Base-by-base conservation (phyloP, 2,888 invertebrate genomes). In the Pandemis corylana region DNA sequence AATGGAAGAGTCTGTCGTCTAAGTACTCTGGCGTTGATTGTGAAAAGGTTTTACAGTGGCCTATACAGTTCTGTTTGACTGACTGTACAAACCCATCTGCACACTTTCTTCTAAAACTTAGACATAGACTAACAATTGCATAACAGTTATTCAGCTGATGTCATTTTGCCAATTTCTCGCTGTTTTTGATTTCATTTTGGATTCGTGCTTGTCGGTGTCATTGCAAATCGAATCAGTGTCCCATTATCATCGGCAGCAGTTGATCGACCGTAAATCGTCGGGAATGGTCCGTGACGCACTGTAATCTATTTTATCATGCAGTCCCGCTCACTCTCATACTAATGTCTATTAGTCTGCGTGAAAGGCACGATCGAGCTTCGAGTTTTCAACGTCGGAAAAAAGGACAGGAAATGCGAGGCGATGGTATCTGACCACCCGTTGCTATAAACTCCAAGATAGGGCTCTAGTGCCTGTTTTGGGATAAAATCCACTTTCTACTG, bases 201-300 rank as follows among this genome's bases (percentile, higher is more conserved):
- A 69, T n/a, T 56, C 44, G 69, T 69, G 69, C n/a, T 3, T 15
- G 42, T n/a, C 56, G 10, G 28, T 20, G 20, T 61, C 53, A 5
- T 66, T 56, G 59, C 41, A 67, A 59, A 63, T 64, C 64, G 64
- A 72, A 77, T 76, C 72, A 71, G 61, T 56, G 77, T 46, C 69
- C 73, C 69, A 77, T 77, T 76, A 78, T 71, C 68, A 56, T 41
- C 70, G 75, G 71, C 63, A 61, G 71, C 76, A 77, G 77, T 78
- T 78, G 77, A 68, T 68, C 71, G 78, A 80, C 78, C 81, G 78
- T 80, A 64, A 82, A 84, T 81, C 78, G 67, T 61, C 69, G 76
- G 76, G 83, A 81, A 80, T 81, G 81, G 77, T 69, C 73, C 78
- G 78, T 78, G 79, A 79, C 78, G 76, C 5, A 36, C 67, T 36